Base-by-base conservation (phyloP, 1,140 invertebrate species). In the Papilio polytes region DNA sequence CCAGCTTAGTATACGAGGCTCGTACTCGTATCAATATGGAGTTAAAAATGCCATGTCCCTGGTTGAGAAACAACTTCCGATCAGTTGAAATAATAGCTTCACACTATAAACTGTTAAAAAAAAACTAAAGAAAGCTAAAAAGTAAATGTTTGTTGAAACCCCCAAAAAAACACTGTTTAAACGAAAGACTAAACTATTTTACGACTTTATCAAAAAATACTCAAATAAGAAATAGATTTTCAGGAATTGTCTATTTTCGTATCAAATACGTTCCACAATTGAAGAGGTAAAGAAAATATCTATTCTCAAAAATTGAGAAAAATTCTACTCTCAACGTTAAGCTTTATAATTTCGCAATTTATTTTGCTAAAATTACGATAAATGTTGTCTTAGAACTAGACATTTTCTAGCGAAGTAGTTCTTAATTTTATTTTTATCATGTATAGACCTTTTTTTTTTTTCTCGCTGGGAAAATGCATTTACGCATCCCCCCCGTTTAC, bases 1-100 rank as follows among this genome's bases (percentile, higher is more conserved):
- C 20, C 56, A 78, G 36, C 36, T 66, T 36, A 78, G 36, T 66
- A 66, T 66, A 36, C 56, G n/a, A 22, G 48, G 46, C 20, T 46
- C 31, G 41, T 51, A 15, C 53, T 66, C 59, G 66, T 63, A 78
- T 63, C 31, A 31, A 78, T 63, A 20, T 66, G 20, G 77, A 63
- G 53, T 63, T 63, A 78, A 78, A 44, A 56, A 78, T 78, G 77
- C 15, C 53, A 8, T 51, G 10, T 56, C 51, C 53, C 41, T 18
- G 36, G n/a, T 9, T 78, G 41, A 66, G 77, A 77, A 41, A 77
- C 22, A 53, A 77, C 51, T 77, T 77, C 51, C 51, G 74, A 36
- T 51, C 26, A 56, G 1, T 31, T 51, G 51, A 77, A 77, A 53
- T 77, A 77, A 77, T 77, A 51, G 46, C 51, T 77, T 36, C 15